phyloP scores from a whole-genome alignment of 2,888 invertebrate species.

The Pogonocherus hispidulus region DNA sequence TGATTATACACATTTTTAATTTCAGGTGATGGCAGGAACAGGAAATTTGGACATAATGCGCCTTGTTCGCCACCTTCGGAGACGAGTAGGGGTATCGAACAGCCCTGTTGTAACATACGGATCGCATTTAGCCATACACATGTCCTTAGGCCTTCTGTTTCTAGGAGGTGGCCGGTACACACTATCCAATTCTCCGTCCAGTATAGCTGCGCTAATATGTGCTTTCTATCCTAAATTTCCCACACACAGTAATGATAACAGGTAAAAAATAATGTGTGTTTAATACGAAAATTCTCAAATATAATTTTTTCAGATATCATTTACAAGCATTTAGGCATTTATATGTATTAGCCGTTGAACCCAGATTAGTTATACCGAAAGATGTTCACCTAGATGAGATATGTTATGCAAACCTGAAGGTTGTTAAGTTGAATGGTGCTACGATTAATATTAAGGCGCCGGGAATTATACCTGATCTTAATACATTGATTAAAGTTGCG shows the following conservation, averaged over 20 bases:
- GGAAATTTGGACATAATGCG: constrained; percentile 89
- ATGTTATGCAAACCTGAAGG: constrained; percentile 85
- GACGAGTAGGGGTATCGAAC: constrained; percentile 81
- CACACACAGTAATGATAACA: constrained; percentile 95
- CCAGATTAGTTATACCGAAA: constrained; percentile 87
- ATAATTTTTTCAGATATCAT: constrained; percentile 82
- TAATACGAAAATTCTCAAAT: not conserved
- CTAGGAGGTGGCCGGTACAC: constrained; percentile 94
- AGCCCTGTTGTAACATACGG: constrained; percentile 86
- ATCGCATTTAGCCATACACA: constrained; percentile 95
- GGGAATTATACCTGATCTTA: constrained; percentile 87
- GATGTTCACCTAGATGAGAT: constrained; percentile 85
- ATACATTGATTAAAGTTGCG: constrained; percentile 80
- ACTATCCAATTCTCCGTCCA: constrained; percentile 83
- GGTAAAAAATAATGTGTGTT: constrained; percentile 70
- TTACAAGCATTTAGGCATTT: constrained; percentile 97
- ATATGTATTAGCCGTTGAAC: constrained; percentile 94
- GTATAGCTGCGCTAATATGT: constrained; percentile 91
- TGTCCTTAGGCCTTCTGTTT: constrained; percentile 93
- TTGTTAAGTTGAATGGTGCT: constrained; percentile 69
- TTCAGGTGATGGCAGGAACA: constrained; percentile 92
- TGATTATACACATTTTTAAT: too few relatives aligned
- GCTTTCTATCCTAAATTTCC: constrained; percentile 98
- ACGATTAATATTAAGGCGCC: constrained; percentile 78
- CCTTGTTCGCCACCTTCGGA: constrained; percentile 86